Evolutionary conservation across 2,888 invertebrate genomes (phyloP), one percentile per base, ranked within the genome.

Genomic region (Orthonevra nobilis): DNA sequence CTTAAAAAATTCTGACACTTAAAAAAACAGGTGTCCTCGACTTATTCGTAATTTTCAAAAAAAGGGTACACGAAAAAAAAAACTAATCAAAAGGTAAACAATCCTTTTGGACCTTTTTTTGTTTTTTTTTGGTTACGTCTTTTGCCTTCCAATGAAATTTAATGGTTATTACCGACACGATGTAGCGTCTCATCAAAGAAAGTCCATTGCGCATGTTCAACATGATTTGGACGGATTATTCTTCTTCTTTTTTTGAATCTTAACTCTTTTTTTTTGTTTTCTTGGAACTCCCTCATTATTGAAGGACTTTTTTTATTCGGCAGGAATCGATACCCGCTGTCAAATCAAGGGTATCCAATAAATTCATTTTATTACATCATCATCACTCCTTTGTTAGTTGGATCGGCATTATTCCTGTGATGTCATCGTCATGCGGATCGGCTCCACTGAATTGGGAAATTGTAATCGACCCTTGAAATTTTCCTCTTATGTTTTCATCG

Each of bases 361-460:
- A 79, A 79, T 79, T 79, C 20, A 61, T 56, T 79, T 79, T 61
- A 79, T 73, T 73, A 61, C 79, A 42, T 68, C 79, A 79, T 79
- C 79, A 73, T 73, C 79, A 63, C 79, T 73, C 73, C 73, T 17
- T 44, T 15, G 23, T 3, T 5, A 50, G 26, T 2, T 38, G 30
- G 17, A 28, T 46, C 50, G 52, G 36, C 48, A 12, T 60, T n/a
- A n/a, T n/a, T 5, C 68, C 26, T 60, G 36, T 74, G 52, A 46
- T 56, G 42, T 15, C 20, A 30, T 36, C 14, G 40, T 5, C 30
- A 48, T 44, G 46, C 6, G 28, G 60, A 79, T 73, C 66, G 73
- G 68, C 79, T 73, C 73, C 79, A 79, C 19, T 73, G 72, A 61
- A 66, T 66, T 61, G 66, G 66, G 72, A 79, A 79, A 79, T 68